A percentile compares a stretch with the other conserved stretches of the same genome.
Conservation (phyloP, 2,113 vertebrate genomes). For the Lepus europaeus region DNA sequence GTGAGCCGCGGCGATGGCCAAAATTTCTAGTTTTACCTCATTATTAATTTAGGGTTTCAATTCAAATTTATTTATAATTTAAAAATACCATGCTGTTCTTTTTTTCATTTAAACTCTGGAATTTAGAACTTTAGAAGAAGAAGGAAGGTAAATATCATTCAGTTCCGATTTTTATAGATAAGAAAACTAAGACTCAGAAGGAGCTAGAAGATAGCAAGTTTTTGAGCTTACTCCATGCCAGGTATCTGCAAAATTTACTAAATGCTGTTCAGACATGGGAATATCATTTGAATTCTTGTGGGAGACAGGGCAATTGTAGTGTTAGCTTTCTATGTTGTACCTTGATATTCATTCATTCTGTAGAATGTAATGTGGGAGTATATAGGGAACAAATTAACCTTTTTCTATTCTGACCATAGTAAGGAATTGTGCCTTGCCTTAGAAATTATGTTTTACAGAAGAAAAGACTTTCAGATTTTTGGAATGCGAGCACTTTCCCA, state of each 20-base stretch:
- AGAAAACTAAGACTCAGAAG: neutral
- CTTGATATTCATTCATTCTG: neutral
- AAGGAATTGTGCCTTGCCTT: neutral
- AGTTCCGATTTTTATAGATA: neutral
- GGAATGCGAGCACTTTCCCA: conserved; percentile 27
- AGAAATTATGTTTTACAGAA: conserved; percentile 55
- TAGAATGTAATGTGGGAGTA: neutral
- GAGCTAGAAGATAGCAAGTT: neutral
- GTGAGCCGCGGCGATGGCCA: too few relatives aligned
- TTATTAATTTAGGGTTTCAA: conserved; percentile 10
- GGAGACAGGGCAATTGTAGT: neutral
- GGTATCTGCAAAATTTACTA: conserved; percentile 21
- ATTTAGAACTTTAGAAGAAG: conserved; percentile 40
- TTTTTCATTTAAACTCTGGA: neutral
- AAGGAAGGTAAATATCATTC: neutral
- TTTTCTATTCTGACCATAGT: neutral
- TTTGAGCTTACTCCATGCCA: neutral
- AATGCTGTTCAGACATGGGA: neutral
- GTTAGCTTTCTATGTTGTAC: neutral
- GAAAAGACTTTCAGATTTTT: neutral
- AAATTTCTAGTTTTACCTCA: neutral
- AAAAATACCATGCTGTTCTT: neutral
- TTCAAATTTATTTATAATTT: neutral
- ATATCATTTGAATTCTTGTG: neutral
- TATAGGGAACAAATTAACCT: neutral